Base-by-base conservation (phyloP, 2,113 vertebrate species). In the Excalfactoria chinensis region DNA sequence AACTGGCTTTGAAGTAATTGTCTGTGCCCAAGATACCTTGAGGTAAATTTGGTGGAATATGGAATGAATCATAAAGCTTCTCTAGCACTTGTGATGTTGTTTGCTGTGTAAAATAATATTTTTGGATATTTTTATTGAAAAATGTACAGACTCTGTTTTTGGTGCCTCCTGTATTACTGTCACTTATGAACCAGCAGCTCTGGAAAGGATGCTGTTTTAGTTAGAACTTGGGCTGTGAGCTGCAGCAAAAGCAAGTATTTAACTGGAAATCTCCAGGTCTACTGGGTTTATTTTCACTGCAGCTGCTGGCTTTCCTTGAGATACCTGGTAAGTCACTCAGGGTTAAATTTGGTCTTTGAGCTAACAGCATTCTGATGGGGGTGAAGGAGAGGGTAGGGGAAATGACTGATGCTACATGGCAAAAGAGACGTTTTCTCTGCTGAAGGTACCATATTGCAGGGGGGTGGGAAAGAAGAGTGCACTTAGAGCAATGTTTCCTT, bases 131-230 rank as follows among this genome's bases (percentile, higher is more conserved):
- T 95, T 88, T 66, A 84, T 70, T 35, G 71, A 63, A 86, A 95
- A 96, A 41, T 6, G 51, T 90, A 68, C 9, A 53, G 64, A 72
- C 48, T 81, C 7, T 14, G 15, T 4, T 89, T 82, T 90, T 91
- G 60, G 40, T 93, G 51, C 60, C 58, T 91, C 59, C 69, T 82
- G 6, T 89, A 66, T 77, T 90, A 91, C 66, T 94, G 76, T 91
- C 76, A 75, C 72, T 91, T 75, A 73, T 34, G 86, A 92, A 87
- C 92, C 92, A 94, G 81, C 84, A 94, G 56, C 48, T 89, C 56
- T 75, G 75, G 72, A 88, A 92, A 89, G 48, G 82, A 92, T 60
- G 35, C 67, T 74, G 43, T 51, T 25, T 71, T 91, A 85, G 68
- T 44, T 93, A 83, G 80, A 34, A 56, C 41, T 70, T 77, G 30